phyloP scores from a whole-genome alignment of 2,797 vertebrate genomes.

The Chiroxiphia lanceolata region DNA sequence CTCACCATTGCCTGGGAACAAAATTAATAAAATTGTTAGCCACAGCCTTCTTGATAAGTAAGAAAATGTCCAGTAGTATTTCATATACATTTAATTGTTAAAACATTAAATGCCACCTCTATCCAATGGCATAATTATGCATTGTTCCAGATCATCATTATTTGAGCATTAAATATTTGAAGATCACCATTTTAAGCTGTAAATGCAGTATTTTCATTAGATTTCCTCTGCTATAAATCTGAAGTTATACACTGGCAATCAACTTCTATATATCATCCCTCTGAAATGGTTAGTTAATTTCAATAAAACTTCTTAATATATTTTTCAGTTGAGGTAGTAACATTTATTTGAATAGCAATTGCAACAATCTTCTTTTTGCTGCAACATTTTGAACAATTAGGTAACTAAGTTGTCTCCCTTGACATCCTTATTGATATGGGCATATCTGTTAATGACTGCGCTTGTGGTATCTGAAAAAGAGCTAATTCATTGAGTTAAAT shows the following conservation, averaged over 20 bases:
- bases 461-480: not conserved
- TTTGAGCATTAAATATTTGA: not conserved
- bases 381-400: not conserved
- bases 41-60: not conserved
- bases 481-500: not conserved
- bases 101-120: not conserved
- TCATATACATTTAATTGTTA: not conserved
- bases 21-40: not conserved
- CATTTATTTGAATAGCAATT: not conserved
- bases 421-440: not conserved
- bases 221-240: not conserved
- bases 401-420: not conserved
- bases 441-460: not conserved
- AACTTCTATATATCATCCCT: not conserved
- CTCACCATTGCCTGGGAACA: not conserved
- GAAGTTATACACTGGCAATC: not conserved
- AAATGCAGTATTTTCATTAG: not conserved
- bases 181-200: not conserved
- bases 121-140: rapidly evolving
- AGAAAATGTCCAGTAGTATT: not conserved
- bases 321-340: not conserved
- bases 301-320: not conserved
- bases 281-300: not conserved
- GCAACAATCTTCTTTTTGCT: not conserved
- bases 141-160: not conserved